Evolutionary conservation across 2,113 vertebrate species (phyloP).

Genomic region (Ciconia maguari): DNA sequence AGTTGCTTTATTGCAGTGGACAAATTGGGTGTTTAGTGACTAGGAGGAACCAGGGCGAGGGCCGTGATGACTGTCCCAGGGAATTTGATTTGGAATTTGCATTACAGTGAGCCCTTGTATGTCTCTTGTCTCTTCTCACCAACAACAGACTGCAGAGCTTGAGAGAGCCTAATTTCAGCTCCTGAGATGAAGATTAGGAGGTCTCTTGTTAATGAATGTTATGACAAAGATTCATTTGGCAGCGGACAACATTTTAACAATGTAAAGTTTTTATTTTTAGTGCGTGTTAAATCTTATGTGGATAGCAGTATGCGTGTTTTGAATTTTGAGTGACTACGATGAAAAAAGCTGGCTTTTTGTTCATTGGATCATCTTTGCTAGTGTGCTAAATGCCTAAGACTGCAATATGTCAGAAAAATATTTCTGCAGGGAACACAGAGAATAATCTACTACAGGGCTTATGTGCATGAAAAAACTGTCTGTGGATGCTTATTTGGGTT

Average conservation of each 20-base stretch:
- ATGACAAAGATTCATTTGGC: background rate
- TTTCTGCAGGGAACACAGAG: background rate
- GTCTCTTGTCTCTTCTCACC: background rate
- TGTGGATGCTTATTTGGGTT: background rate
- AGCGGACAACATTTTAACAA: background rate
- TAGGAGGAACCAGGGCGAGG: background rate
- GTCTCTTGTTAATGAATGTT: background rate
- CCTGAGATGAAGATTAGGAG: background rate
- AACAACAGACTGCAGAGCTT: background rate
- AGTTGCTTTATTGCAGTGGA: background rate
- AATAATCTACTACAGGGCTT: background rate
- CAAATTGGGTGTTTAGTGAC: background rate
- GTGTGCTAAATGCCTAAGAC: background rate
- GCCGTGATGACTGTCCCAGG: background rate
- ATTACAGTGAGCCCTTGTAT: background rate
- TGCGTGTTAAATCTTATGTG: background rate
- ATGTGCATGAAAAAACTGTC: background rate
- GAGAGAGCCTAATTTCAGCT: background rate
- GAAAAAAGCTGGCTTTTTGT: background rate
- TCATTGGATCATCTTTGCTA: background rate
- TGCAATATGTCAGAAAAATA: background rate
- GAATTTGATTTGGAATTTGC: background rate
- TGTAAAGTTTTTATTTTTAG: background rate
- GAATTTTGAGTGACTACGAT: background rate
- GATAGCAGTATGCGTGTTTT: background rate